A percentile compares a stretch with the other conserved stretches of the same genome.
These are phyloP conservation scores for Phyllotis vaccarum DNA, from an alignment of 2,797 vertebrate species.

Conservation along the genomic window DNA sequence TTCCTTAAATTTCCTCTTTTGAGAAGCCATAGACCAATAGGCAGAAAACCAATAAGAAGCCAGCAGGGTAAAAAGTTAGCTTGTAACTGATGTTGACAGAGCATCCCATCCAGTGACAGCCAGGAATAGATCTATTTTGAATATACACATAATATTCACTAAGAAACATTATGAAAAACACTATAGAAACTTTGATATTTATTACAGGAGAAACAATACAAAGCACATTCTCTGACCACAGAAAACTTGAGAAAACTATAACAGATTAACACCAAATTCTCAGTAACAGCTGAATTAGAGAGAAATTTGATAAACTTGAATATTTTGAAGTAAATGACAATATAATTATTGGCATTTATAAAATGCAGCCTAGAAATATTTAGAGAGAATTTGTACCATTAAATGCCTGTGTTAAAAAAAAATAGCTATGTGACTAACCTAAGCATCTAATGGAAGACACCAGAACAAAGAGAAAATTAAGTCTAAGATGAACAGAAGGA, in stretches of 20 bases:
- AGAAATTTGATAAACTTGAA: neutral
- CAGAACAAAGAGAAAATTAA: constrained; percentile 47
- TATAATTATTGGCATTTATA: constrained; percentile 32
- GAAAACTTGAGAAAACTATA: constrained; percentile 7
- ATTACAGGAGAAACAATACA: constrained; percentile 16
- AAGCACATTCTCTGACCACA: neutral
- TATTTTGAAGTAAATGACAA: constrained; percentile 55
- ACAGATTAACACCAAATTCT: neutral
- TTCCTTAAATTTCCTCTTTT: neutral
- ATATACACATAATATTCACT: neutral
- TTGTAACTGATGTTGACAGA: constrained; percentile 41
- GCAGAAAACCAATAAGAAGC: constrained; percentile 37
- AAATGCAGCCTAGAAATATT: neutral
- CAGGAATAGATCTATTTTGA: neutral
- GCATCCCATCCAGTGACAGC: neutral
- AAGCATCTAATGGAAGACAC: neutral
- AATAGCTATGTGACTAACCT: neutral
- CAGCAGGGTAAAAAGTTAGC: neutral
- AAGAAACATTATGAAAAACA: neutral
- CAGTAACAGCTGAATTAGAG: neutral
- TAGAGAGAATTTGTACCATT: constrained; percentile 11
- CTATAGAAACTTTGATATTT: constrained; percentile 1
- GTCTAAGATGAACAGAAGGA: neutral
- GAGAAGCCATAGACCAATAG: neutral
- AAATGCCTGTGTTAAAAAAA: constrained; percentile 20